Evolutionary conservation across 2,797 vertebrate species (phyloP), one percentile per base, ranked within the genome.

Genomic region (Xenentodon cancila): DNA sequence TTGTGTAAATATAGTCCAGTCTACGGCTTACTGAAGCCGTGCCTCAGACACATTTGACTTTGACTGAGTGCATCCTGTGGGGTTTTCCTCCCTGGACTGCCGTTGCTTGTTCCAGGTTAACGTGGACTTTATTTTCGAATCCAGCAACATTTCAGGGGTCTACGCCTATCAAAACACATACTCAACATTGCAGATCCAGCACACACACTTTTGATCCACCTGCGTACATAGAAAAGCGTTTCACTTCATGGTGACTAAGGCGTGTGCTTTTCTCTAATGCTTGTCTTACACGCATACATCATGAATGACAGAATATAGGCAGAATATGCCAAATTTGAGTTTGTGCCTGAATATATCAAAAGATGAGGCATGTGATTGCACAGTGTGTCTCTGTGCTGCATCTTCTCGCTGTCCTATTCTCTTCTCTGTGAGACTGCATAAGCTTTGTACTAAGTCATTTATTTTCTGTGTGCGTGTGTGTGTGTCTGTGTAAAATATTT

Each of bases 401-500:
- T 78, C 82, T 71, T 66, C 70, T 74, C 59, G 53, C 59, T 63
- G 65, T 59, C 57, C 51, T 9, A 8, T 59, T 73, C 74, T 67
- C 58, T 65, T 60, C 62, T 68, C 76, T 80, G 68, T 83, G 73
- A 64, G 30, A 3, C 25, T 49, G 66, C 13, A 37, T 67, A 73
- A 72, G 81, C 84, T 67, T 68, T 56, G 73, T 63, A 84, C 80
- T 85, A 82, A 78, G 81, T 65, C 42, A 40, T 40, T 40, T 40
- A 40, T 40, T 40, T 16, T 40, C 66, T 75, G 81, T 85, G 81
- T 21, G 56, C 54, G 48, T 62, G 61, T 21, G 56, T 58, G 48
- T 62, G 61, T 45, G 59, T 49, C 25, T 25, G 58, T 74, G 75
- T 89, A 75, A 87, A 86, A 86, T 87, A 86, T 87, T 86, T 64